A percentile compares a stretch with the other conserved stretches of the same genome.
phyloP scores from a whole-genome alignment of 2,888 invertebrate species.

The Trissonchulus sp. region DNA sequence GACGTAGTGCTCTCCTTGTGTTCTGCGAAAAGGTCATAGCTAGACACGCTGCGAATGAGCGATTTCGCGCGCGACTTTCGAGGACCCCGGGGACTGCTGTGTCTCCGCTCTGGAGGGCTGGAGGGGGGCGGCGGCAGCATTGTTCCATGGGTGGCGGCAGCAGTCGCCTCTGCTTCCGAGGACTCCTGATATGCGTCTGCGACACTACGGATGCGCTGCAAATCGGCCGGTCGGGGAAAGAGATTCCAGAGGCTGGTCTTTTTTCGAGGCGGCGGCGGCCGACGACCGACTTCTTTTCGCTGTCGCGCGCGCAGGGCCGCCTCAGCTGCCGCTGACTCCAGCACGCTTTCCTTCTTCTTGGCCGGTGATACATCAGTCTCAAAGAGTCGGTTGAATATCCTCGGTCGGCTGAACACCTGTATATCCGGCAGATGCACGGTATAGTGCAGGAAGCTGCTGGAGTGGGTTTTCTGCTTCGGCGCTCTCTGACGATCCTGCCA shows the following conservation, averaged over 20 bases:
- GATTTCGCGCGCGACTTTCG: background rate
- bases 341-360: background rate
- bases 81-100: background rate
- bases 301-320: background rate
- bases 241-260: background rate
- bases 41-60: background rate
- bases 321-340: background rate
- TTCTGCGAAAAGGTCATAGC: background rate
- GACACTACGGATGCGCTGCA: background rate
- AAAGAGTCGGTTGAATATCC: background rate
- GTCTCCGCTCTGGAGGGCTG: background rate
- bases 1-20: background rate
- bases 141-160: background rate
- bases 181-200: background rate
- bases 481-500: background rate
- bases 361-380: background rate
- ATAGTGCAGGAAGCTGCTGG: background rate
- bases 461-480: background rate
- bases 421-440: background rate
- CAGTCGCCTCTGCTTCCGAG: background rate
- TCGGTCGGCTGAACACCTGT: background rate
- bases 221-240: background rate
- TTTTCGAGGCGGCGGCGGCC: background rate
- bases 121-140: no score
- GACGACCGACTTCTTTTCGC: background rate